These are phyloP conservation scores for Oeneis ivallda DNA, from an alignment of 2,888 invertebrate genomes.

Conservation along the genomic window DNA sequence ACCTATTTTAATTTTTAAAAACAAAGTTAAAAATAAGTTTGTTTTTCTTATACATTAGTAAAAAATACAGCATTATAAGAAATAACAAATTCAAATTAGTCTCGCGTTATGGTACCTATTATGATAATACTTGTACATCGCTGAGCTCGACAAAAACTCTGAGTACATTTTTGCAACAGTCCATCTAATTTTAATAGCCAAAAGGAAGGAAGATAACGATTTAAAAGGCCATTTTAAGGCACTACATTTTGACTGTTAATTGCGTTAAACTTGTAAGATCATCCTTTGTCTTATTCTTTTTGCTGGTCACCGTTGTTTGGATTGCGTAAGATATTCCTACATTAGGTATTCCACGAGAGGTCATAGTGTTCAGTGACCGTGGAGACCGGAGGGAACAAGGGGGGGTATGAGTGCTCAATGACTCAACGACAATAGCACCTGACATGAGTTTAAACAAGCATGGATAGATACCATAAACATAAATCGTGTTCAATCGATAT, in stretches of 20 bases:
- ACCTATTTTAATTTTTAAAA: too few species aligned
- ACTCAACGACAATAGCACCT: constrained; percentile 32
- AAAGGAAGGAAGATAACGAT: constrained; percentile 22
- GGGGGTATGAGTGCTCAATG: constrained; percentile 31
- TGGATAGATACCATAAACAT: constrained; percentile 28
- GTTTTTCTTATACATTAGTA: neutral
- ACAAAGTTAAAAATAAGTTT: neutral
- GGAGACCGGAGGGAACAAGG: constrained; percentile 56
- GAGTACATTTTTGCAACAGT: constrained; percentile 1
- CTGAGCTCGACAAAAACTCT: neutral
- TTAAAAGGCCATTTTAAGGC: constrained; percentile 21
- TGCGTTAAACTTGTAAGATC: constrained; percentile 24
- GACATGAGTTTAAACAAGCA: constrained; percentile 31
- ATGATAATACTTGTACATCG: neutral
- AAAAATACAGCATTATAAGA: neutral
- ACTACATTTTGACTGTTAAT: constrained; percentile 24
- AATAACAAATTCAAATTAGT: neutral
- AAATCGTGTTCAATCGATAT: constrained; percentile 5
- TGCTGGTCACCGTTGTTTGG: constrained; percentile 41
- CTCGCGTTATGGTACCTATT: neutral
- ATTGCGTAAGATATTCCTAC: constrained; percentile 60
- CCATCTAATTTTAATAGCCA: constrained; percentile 17
- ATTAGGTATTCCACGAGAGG: constrained; percentile 66
- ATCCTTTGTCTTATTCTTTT: constrained; percentile 33
- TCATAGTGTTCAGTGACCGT: constrained; percentile 76